Percentiles rank a stretch among this genome's conserved stretches.
Conservation (phyloP, 2,888 invertebrate species). For the Scotopteryx bipunctaria region DNA sequence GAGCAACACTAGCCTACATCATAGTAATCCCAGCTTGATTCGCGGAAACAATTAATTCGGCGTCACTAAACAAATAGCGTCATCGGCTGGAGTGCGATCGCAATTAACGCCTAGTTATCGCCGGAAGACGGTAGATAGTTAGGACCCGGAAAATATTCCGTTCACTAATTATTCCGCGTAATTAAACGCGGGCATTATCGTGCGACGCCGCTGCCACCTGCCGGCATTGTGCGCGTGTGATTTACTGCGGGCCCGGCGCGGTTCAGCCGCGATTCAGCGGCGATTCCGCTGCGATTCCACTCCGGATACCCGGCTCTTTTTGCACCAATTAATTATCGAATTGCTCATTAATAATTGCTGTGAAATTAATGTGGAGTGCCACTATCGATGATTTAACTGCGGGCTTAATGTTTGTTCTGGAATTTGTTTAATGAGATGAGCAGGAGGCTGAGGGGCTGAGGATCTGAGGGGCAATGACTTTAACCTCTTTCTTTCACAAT, state of each 20-base stretch:
- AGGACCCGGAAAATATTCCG: slow-evolving; percentile 83
- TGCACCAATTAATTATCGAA: slow-evolving; percentile 82
- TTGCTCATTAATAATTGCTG: slow-evolving; percentile 79
- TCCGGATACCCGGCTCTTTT: slow-evolving; percentile 75
- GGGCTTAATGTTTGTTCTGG: slow-evolving; percentile 3
- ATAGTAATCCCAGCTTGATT: slow-evolving; percentile 45
- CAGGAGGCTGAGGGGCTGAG: not conserved
- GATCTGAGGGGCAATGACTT: not conserved
- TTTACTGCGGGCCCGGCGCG: slow-evolving; percentile 80
- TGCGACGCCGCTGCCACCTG: slow-evolving; percentile 81
- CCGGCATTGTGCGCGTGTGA: slow-evolving; percentile 79
- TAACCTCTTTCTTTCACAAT: too few relatives aligned
- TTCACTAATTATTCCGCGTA: slow-evolving; percentile 84
- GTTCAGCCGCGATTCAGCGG: slow-evolving; percentile 67
- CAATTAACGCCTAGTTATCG: slow-evolving; percentile 83
- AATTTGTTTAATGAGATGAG: slow-evolving; percentile 7
- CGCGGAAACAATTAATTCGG: slow-evolving; percentile 69
- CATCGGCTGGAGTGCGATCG: slow-evolving; percentile 67
- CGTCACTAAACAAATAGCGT: slow-evolving; percentile 73
- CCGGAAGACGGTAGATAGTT: slow-evolving; percentile 83
- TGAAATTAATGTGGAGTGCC: slow-evolving; percentile 73
- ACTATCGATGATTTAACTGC: slow-evolving; percentile 47
- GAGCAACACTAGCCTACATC: not conserved
- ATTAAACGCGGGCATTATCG: slow-evolving; percentile 82
- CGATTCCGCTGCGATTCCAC: slow-evolving; percentile 70